Percentiles rank a stretch among this genome's conserved stretches.
These are phyloP conservation scores for Rotaria sp. DNA, from an alignment of 2,888 invertebrate species.

Conservation along the genomic window DNA sequence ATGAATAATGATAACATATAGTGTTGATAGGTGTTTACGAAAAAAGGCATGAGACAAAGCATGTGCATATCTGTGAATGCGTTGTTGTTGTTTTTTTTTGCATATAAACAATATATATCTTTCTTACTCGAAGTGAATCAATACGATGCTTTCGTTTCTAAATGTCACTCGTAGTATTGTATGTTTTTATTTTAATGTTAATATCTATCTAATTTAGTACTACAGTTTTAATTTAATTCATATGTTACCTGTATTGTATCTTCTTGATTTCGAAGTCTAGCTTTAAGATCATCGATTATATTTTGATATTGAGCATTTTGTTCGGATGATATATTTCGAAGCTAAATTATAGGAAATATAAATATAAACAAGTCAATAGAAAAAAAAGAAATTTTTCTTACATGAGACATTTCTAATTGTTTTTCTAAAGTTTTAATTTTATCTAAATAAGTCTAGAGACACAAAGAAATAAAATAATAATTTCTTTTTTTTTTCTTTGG, in stretches of 20 bases:
- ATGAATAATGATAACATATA: no score
- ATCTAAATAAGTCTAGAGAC: background rate
- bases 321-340: background rate
- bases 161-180: no score
- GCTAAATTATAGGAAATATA: background rate
- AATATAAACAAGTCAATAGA: background rate
- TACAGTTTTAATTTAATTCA: no score
- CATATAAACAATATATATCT: no score
- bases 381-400: background rate
- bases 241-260: background rate
- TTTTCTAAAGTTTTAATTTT: background rate
- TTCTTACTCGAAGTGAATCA: background rate
- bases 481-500: background rate
- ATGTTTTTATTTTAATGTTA: no score
- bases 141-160: background rate
- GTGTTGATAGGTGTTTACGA: no score
- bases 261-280: background rate
- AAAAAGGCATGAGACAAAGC: no score
- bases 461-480: background rate
- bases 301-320: background rate
- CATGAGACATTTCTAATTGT: background rate
- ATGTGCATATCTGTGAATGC: no score
- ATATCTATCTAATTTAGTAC: no score
- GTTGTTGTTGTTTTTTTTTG: no score
- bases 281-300: background rate